Evolutionary conservation across 2,888 invertebrate genomes (phyloP), one percentile per base, ranked within the genome.

Genomic region (Hydraecia micacea): DNA sequence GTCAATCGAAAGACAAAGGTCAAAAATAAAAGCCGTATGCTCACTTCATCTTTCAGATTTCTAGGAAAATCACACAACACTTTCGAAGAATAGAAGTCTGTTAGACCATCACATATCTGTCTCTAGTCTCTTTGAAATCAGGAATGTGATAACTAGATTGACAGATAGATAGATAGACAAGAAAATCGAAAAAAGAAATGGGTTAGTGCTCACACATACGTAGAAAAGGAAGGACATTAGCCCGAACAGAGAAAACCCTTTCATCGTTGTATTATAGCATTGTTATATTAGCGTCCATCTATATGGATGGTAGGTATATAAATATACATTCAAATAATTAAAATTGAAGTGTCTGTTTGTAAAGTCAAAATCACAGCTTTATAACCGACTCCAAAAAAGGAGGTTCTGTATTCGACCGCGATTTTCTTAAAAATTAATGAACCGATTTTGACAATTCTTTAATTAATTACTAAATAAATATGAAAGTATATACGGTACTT

Each of bases 1-100:
- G 13, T 32, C 28, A 58, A 28, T 42, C 18, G 6, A 18, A 52
- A 66, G 21, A 49, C 15, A 60, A 58, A 69, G 55, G 15, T 73
- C 73, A 32, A 72, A 66, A 80, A 52, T 46, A 32, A 69, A 69
- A 13, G 25, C 39, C 11, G 6, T 46, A n/a, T 15, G 8, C 49
- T 13, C 66, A 74, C 15, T 36, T 68, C n/a, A 49, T 15, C 42
- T 63, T 68, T 62, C 36, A 49, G 68, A 55, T 49, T 42, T 6
- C 55, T 63, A 63, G 49, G 32, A 42, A 52, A 39, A 52, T 68
- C 68, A 58, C 55, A 82, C 55, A 32, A 49, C 63, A 39, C 46
- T 77, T 77, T 36, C 46, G n/a, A 79, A 66, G 49, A 58, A 60
- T 21, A 60, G 52, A 78, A 55, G 1, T 32, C 5, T 75, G 28